These are phyloP conservation scores for Ricordea florida DNA, from an alignment of 92 coral and sea anemone genomes.

Conservation along the genomic window DNA sequence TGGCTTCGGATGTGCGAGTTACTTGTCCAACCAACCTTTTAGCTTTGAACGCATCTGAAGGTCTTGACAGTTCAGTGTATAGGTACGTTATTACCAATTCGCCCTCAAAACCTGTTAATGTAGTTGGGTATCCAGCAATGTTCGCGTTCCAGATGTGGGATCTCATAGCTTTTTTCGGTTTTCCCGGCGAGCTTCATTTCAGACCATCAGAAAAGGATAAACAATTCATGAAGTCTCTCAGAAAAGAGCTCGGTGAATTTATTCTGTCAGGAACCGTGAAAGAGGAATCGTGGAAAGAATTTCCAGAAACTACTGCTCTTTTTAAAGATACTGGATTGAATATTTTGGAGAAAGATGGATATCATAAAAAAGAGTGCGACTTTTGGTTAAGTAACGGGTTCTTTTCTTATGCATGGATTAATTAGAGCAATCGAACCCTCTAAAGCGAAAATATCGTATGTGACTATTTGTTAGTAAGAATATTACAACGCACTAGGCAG, in stretches of 20 bases:
- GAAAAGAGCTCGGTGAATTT: conserved; percentile 55
- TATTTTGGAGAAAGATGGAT: conserved; percentile 11
- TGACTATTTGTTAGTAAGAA: too few species aligned
- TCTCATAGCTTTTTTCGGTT: conserved; percentile 64
- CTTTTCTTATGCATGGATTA: conserved; percentile 69
- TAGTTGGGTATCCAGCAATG: conserved; percentile 8
- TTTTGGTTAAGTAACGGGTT: conserved; percentile 70
- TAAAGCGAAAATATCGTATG: too few species aligned
- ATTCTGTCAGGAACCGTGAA: conserved; percentile 30
- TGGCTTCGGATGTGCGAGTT: conserved; percentile 61
- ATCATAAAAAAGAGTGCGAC: conserved; percentile 58
- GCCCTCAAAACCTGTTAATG: conserved; percentile 27
- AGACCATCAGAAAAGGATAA: conserved; percentile 34
- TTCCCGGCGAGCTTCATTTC: conserved; percentile 24
- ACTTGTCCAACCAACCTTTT: conserved; percentile 62
- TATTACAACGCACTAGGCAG: too few species aligned
- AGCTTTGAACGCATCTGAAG: conserved; percentile 40
- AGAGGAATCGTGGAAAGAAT: conserved; percentile 21
- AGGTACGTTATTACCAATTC: conserved; percentile 60
- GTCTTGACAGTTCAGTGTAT: conserved; percentile 47
- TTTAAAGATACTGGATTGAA: conserved; percentile 54
- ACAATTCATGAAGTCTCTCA: conserved; percentile 37
- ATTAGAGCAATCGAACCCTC: too few species aligned
- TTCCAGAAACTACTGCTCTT: conserved; percentile 57
- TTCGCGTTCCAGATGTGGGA: conserved; percentile 77